Percentiles rank a stretch among this genome's conserved stretches.
Conservation (phyloP, 2,797 vertebrate genomes). For the Meda fulgida region DNA sequence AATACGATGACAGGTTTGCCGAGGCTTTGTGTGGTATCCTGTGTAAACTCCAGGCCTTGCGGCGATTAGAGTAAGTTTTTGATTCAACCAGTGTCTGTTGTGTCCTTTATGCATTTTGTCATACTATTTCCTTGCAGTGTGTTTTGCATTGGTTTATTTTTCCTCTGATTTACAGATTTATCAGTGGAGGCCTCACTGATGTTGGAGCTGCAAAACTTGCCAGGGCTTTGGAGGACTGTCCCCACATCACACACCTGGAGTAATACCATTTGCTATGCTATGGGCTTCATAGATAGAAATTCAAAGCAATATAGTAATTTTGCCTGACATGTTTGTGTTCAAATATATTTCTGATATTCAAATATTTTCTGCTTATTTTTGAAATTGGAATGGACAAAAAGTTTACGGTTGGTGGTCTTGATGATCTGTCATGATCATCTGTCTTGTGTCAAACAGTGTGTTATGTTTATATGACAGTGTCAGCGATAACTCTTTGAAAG, state of each 20-base stretch:
- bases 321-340: background rate
- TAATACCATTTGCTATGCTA: slow-evolving; percentile 58
- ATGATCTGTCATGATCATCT: background rate
- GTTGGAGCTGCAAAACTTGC: slow-evolving; percentile 77
- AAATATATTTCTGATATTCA: background rate
- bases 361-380: background rate
- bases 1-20: slow-evolving; percentile 84
- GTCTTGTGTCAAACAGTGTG: slow-evolving; percentile 11
- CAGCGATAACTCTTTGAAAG: slow-evolving; percentile 82
- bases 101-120: background rate
- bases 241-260: slow-evolving; percentile 84
- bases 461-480: slow-evolving; percentile 74
- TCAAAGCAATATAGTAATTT: background rate
- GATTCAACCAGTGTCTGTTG: background rate
- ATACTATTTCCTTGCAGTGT: background rate
- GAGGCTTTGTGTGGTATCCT: slow-evolving; percentile 81
- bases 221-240: slow-evolving; percentile 77
- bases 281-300: background rate
- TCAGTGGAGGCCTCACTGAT: slow-evolving; percentile 78
- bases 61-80: slow-evolving; percentile 82
- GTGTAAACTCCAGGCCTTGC: slow-evolving; percentile 75
- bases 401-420: background rate
- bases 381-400: background rate
- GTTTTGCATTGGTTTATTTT: background rate
- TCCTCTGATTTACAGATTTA: slow-evolving; percentile 74